These are phyloP conservation scores for Drosophila dunni DNA, from an alignment of 1,140 invertebrate genomes.

Conservation along the genomic window DNA sequence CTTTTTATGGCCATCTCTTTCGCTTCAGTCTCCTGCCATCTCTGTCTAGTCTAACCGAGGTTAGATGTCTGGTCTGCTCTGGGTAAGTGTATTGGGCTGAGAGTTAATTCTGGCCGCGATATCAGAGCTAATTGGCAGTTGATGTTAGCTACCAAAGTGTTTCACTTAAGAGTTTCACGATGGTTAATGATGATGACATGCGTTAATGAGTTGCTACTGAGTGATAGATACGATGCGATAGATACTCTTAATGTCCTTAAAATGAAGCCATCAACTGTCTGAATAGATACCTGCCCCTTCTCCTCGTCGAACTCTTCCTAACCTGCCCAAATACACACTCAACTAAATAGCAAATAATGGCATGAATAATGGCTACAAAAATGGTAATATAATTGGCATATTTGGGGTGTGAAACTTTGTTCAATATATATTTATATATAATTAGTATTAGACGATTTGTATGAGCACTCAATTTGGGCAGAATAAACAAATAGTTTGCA, in stretches of 20 bases:
- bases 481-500: not conserved
- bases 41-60: slow-evolving; percentile 1
- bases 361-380: slow-evolving; percentile 6
- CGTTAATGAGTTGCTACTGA: slow-evolving; percentile 42
- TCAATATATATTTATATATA: not conserved
- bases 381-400: slow-evolving; percentile 15
- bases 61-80: slow-evolving; percentile 26
- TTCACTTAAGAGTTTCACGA: slow-evolving; percentile 29
- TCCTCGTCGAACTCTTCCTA: slow-evolving; percentile 1
- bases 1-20: slow-evolving; percentile 41
- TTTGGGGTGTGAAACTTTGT: slow-evolving; percentile 13
- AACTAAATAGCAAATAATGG: slow-evolving; percentile 17
- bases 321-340: not conserved
- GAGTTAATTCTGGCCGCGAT: slow-evolving; percentile 53
- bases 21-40: not conserved
- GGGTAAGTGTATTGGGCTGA: slow-evolving; percentile 46
- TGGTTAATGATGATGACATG: slow-evolving; percentile 49
- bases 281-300: slow-evolving; percentile 6
- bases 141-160: slow-evolving; percentile 42
- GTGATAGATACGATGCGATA: slow-evolving; percentile 27
- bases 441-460: slow-evolving; percentile 12
- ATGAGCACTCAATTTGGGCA: not conserved
- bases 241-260: slow-evolving; percentile 29
- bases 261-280: slow-evolving; percentile 29
- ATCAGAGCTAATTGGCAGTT: slow-evolving; percentile 56